Conservation (phyloP, 1,140 invertebrate genomes). For the Aricia agestis region DNA sequence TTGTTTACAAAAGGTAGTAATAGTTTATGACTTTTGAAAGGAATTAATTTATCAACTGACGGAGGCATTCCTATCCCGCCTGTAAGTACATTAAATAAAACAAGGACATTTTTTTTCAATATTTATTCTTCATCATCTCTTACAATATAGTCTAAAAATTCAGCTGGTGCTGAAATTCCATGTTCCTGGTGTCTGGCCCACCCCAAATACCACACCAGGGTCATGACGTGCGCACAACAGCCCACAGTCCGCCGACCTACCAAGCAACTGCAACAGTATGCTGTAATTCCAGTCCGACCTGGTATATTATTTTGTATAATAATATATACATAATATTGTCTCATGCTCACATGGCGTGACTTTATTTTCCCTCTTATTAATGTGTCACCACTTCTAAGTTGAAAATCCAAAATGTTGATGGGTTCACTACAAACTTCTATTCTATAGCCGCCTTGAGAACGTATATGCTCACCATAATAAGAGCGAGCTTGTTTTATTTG, state of each 20-base stretch:
- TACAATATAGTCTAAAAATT: constrained; percentile 6
- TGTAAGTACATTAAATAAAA: too few relatives aligned
- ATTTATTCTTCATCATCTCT: too few relatives aligned
- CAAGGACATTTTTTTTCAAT: too few relatives aligned
- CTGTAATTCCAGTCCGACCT: neutral
- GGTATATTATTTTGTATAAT: constrained; percentile 1
- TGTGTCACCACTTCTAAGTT: neutral
- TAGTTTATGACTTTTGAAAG: too few relatives aligned
- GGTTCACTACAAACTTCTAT: constrained; percentile 24
- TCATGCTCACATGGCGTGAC: neutral
- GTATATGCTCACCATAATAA: constrained; percentile 32
- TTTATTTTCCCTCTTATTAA: constrained; percentile 2
- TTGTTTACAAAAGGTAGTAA: too few relatives aligned
- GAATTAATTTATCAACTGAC: too few relatives aligned
- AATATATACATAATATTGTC: constrained; percentile 9
- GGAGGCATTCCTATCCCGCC: too few relatives aligned
- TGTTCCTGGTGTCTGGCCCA: neutral
- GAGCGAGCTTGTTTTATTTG: constrained; percentile 33
- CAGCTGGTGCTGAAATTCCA: neutral
- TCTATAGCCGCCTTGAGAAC: constrained; percentile 20
- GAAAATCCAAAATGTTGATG: constrained; percentile 1
- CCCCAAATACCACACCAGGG: neutral
- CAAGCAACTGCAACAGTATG: neutral
- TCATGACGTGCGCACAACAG: constrained; percentile 7
- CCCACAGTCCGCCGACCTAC: neutral